Conservation (phyloP, 2,797 vertebrate genomes). For the Karalla daura region DNA sequence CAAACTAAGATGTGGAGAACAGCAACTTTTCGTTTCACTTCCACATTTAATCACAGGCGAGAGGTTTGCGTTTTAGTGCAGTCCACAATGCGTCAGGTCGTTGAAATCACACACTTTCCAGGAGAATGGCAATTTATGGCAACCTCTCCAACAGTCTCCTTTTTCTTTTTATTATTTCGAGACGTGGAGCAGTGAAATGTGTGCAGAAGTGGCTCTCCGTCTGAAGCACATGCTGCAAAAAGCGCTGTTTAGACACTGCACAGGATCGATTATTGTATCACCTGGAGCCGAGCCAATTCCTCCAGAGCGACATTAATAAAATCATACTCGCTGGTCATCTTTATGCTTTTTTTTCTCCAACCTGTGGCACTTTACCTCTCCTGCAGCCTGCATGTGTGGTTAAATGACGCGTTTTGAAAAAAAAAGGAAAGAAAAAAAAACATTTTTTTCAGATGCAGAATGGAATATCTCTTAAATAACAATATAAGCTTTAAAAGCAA, state of each 20-base stretch:
- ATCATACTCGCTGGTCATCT: conserved; percentile 86
- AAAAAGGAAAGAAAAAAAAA: too few relatives aligned
- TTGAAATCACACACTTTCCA: conserved; percentile 78
- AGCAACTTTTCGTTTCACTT: conserved; percentile 78
- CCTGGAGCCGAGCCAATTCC: conserved; percentile 85
- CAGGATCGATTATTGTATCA: conserved; percentile 85
- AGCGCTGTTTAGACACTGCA: conserved; percentile 86
- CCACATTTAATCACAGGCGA: conserved; percentile 89
- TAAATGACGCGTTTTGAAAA: conserved; percentile 91
- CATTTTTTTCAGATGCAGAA: conserved; percentile 90
- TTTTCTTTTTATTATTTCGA: conserved; percentile 41
- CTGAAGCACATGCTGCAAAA: conserved; percentile 94
- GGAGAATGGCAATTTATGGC: conserved; percentile 83
- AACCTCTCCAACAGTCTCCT: conserved; percentile 85
- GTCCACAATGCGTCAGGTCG: conserved; percentile 90
- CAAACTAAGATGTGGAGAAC: conserved; percentile 88
- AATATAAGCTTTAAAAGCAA: conserved; percentile 89
- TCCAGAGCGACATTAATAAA: conserved; percentile 87
- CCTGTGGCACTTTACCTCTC: conserved; percentile 88
- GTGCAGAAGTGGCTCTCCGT: conserved; percentile 87
- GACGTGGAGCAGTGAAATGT: conserved; percentile 89
- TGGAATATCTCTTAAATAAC: conserved; percentile 88
- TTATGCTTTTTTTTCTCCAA: conserved; percentile 88
- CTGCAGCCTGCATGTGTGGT: conserved; percentile 84
- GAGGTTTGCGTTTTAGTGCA: conserved; percentile 89